These are phyloP conservation scores for Andrena haemorrhoa DNA, from an alignment of 2,888 invertebrate species.

Conservation along the genomic window DNA sequence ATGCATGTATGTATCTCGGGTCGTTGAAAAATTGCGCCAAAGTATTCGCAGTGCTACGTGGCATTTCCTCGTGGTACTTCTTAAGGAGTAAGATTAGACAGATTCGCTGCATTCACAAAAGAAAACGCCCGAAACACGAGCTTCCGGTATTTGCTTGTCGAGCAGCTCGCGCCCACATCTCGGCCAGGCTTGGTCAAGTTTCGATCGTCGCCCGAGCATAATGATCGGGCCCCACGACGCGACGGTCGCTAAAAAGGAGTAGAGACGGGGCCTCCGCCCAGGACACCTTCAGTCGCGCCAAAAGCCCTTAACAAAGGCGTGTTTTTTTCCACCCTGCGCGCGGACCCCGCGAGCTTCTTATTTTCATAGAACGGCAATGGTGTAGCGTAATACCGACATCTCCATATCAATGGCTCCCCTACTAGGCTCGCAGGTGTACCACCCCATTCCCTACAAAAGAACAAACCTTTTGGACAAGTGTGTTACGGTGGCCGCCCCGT, in stretches of 20 bases:
- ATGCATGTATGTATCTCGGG: too few species aligned
- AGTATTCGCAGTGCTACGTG: too few species aligned
- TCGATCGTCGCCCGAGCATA: conserved; percentile 48
- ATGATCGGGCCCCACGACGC: conserved; percentile 44
- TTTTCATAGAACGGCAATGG: conserved; percentile 77
- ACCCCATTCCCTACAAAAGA: conserved; percentile 79
- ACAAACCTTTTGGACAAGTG: conserved; percentile 81
- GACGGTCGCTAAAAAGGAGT: conserved; percentile 52
- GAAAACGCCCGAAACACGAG: conserved; percentile 9
- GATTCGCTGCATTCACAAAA: too few species aligned
- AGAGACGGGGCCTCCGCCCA: conserved; percentile 18
- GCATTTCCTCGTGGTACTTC: too few species aligned
- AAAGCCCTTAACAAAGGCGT: conserved; percentile 60
- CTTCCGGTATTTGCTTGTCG: neutral
- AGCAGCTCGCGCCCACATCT: conserved; percentile 30
- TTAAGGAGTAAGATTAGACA: too few species aligned
- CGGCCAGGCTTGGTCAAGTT: conserved; percentile 54
- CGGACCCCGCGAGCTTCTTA: conserved; percentile 68
- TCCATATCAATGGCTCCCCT: conserved; percentile 82
- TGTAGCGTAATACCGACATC: conserved; percentile 82
- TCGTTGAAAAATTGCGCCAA: too few species aligned
- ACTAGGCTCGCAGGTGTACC: conserved; percentile 83
- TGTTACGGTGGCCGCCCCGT: conserved; percentile 75
- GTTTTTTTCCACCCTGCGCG: conserved; percentile 51
- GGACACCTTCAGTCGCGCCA: conserved; percentile 34